Conservation (phyloP, 2,797 vertebrate species). For the Etheostoma nigrum region DNA sequence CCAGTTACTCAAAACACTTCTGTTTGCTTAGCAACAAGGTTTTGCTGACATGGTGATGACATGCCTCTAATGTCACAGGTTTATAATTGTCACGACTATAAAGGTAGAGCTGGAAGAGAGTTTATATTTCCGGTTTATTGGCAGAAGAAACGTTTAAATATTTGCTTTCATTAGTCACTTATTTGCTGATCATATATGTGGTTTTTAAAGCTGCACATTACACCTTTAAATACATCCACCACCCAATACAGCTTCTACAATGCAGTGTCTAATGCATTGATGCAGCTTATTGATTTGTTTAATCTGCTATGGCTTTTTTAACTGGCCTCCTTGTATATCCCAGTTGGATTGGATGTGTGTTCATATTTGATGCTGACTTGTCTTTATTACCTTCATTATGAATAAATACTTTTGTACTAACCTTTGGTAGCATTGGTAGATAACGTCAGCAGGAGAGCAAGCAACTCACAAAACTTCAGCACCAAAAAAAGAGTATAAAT, state of each 20-base stretch:
- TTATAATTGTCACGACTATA: neutral
- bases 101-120: neutral
- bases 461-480: neutral
- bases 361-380: neutral
- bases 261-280: neutral
- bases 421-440: neutral
- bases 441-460: neutral
- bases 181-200: neutral
- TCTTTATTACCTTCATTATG: neutral
- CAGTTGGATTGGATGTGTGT: neutral
- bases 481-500: neutral
- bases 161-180: neutral
- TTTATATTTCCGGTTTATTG: neutral
- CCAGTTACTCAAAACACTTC: neutral
- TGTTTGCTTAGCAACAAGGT: neutral
- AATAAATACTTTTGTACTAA: neutral
- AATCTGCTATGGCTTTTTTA: neutral
- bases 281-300: neutral
- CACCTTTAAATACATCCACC: neutral
- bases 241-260: neutral
- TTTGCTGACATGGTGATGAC: neutral
- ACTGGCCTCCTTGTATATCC: neutral
- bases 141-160: neutral
- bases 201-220: too few species aligned
- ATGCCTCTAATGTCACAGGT: constrained; percentile 9